These are phyloP conservation scores for Thaumetopoea pityocampa DNA, from an alignment of 1,140 invertebrate species.

Conservation along the genomic window DNA sequence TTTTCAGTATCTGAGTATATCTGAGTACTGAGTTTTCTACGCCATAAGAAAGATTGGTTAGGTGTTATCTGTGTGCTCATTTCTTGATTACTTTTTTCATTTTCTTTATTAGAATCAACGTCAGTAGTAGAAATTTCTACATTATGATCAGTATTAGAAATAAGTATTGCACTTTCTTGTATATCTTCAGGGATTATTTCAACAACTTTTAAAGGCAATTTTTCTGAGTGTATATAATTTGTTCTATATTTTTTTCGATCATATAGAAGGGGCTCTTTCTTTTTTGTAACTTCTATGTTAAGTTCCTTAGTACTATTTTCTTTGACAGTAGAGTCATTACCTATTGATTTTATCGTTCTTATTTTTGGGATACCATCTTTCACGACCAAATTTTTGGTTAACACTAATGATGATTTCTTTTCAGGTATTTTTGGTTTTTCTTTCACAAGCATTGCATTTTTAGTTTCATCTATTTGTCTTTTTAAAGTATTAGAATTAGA, in stretches of 20 bases:
- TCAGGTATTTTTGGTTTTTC: conserved; percentile 75
- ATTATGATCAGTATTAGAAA: conserved; percentile 6
- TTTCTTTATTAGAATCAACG: conserved; percentile 18
- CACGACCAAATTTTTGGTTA: conserved; percentile 70
- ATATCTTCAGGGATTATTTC: conserved; percentile 68
- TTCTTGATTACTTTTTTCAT: conserved; percentile 46
- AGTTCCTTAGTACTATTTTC: conserved; percentile 22
- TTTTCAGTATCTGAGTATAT: conserved; percentile 59
- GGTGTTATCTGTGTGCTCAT: conserved; percentile 58
- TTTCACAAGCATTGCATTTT: conserved; percentile 39
- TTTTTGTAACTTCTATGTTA: conserved; percentile 33
- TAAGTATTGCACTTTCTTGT: conserved; percentile 29
- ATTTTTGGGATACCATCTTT: conserved; percentile 72
- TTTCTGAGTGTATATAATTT: conserved; percentile 64
- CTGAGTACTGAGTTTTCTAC: conserved; percentile 58
- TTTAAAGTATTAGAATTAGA: conserved; percentile 38
- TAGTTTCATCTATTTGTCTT: conserved; percentile 32
- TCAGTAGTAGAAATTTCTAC: conserved; percentile 3
- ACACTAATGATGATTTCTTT: conserved; percentile 65
- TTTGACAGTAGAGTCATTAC: conserved; percentile 27
- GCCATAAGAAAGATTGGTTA: conserved; percentile 72
- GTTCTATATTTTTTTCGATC: conserved; percentile 65
- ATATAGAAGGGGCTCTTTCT: conserved; percentile 60
- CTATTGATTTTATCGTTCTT: conserved; percentile 53
- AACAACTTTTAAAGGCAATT: conserved; percentile 57